Conservation (phyloP, 1,140 invertebrate genomes). For the Pseudomyrmex gracilis region DNA sequence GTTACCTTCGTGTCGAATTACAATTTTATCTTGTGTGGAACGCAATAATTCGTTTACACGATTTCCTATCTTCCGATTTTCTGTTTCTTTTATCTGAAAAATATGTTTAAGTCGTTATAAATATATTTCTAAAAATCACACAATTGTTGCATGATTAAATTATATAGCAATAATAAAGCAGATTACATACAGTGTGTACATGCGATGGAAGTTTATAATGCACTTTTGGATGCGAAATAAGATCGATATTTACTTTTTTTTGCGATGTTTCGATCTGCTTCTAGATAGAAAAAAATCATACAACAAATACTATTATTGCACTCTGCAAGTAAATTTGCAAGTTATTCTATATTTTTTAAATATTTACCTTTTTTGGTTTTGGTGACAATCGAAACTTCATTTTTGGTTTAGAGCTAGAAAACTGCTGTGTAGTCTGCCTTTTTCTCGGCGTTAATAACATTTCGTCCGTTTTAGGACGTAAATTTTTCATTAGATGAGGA, state of each 20-base stretch:
- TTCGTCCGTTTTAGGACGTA: conserved; percentile 50
- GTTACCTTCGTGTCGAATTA: conserved; percentile 61
- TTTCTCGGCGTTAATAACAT: conserved; percentile 21
- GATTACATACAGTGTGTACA: conserved; percentile 41
- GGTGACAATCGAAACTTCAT: conserved; percentile 48
- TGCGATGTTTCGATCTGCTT: not conserved
- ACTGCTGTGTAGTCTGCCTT: not conserved
- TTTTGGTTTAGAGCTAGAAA: not conserved
- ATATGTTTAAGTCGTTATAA: not conserved
- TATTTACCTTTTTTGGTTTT: conserved; percentile 42
- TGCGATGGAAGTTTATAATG: conserved; percentile 47
- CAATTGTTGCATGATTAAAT: too few relatives aligned
- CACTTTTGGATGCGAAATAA: conserved; percentile 54
- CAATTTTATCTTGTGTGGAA: conserved; percentile 48
- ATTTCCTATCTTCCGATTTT: conserved; percentile 13
- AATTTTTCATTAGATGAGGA: conserved; percentile 66
- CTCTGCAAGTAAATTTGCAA: not conserved
- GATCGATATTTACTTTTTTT: not conserved
- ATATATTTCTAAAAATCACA: not conserved
- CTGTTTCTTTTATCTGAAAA: conserved; percentile 55
- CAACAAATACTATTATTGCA: not conserved
- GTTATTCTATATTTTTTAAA: not conserved
- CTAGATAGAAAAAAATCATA: conserved; percentile 4
- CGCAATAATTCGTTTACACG: conserved; percentile 45
- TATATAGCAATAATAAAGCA: too few relatives aligned